phyloP scores from a whole-genome alignment of 2,797 vertebrate species.

The Coccyzus lansbergi region DNA sequence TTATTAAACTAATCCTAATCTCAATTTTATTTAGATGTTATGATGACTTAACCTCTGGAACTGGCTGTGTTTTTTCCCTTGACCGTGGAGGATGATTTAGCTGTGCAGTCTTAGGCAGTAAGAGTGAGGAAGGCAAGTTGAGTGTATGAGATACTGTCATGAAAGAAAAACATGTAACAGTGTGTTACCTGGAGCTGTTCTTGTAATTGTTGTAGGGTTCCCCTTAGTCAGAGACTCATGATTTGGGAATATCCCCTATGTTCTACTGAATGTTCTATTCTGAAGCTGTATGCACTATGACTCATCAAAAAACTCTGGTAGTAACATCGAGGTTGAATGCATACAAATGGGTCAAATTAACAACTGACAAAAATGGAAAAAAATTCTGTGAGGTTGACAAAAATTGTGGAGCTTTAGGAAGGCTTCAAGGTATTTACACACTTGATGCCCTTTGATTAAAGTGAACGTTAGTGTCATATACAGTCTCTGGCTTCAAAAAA shows the following conservation, averaged over 20 bases:
- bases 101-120: neutral
- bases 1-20: neutral
- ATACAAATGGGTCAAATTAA: neutral
- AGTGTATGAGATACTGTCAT: neutral
- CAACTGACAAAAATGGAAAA: neutral
- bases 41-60: neutral
- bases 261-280: too few species aligned
- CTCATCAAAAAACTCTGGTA: neutral
- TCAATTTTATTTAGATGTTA: neutral
- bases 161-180: neutral
- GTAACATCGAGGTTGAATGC: neutral
- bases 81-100: neutral
- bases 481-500: neutral
- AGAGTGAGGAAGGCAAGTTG: neutral
- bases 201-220: neutral
- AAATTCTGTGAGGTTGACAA: neutral
- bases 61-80: neutral
- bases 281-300: neutral
- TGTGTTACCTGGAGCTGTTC: neutral
- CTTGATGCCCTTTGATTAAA: neutral
- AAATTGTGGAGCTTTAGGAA: neutral
- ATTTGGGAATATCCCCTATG: neutral
- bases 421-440: neutral
- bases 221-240: neutral
- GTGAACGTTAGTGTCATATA: fast-evolving